Evolutionary conservation across 2,888 invertebrate species (phyloP).

Genomic region (Cantharis rufa): DNA sequence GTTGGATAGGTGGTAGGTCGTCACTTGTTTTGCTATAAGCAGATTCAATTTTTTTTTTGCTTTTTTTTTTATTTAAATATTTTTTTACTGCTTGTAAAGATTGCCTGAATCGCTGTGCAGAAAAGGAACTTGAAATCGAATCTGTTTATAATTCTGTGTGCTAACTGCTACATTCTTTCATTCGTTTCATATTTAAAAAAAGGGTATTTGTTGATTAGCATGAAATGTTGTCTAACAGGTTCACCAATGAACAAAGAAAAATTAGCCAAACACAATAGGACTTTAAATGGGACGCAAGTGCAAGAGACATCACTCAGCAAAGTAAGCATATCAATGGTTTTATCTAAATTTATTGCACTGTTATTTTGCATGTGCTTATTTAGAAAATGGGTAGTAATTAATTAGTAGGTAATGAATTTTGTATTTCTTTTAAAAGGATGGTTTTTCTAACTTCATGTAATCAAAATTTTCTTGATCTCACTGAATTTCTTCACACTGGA

Average conservation of each 20-base stretch:
- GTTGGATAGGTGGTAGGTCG: not conserved
- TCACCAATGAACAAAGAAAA: slow-evolving; percentile 83
- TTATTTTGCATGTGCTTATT: not conserved
- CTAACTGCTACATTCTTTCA: not conserved
- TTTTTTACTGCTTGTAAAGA: not conserved
- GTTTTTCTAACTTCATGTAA: not conserved
- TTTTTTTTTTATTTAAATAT: not conserved
- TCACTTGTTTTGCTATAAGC: not conserved
- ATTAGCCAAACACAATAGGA: slow-evolving; percentile 72
- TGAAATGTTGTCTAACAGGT: slow-evolving; percentile 62
- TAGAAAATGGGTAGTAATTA: not conserved
- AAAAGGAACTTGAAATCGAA: not conserved
- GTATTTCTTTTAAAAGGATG: not conserved
- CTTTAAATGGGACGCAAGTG: slow-evolving; percentile 70
- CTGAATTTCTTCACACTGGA: not conserved
- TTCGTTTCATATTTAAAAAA: not conserved
- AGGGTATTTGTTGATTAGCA: slow-evolving; percentile 40
- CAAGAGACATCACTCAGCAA: slow-evolving; percentile 80
- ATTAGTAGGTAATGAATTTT: not conserved
- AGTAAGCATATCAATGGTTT: slow-evolving; percentile 61
- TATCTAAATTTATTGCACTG: not conserved
- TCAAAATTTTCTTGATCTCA: not conserved
- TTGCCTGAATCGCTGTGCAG: not conserved
- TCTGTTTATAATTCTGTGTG: not conserved
- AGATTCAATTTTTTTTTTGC: not conserved